phyloP scores from a whole-genome alignment of 2,113 vertebrate species.

The Zosterops lateralis region DNA sequence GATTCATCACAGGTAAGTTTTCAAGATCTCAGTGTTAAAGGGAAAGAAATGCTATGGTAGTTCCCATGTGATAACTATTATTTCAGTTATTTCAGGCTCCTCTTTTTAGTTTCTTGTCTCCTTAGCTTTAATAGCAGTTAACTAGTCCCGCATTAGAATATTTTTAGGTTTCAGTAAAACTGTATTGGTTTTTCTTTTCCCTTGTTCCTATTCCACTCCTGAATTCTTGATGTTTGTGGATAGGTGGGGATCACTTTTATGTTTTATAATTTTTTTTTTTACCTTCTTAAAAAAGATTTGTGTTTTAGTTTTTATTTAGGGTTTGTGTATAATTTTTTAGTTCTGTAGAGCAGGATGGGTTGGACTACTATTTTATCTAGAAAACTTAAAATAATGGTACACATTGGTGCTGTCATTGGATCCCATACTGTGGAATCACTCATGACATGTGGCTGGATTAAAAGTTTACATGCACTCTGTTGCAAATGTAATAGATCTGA shows the following conservation, averaged over 20 bases:
- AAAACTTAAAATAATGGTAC: neutral
- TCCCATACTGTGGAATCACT: neutral
- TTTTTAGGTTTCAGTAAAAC: neutral
- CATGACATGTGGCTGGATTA: accelerated
- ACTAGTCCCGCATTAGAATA: neutral
- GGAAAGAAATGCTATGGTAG: neutral
- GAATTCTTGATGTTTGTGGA: neutral
- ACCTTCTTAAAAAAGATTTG: neutral
- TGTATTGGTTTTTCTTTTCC: neutral
- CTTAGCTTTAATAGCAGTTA: neutral
- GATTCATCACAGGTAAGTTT: neutral
- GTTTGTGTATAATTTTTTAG: neutral
- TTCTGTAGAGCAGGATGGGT: neutral
- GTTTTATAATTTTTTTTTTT: neutral
- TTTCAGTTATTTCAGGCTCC: neutral
- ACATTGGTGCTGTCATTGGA: neutral
- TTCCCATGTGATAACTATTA: neutral
- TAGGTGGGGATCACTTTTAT: neutral
- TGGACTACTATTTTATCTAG: neutral
- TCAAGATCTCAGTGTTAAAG: neutral
- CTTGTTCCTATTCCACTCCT: accelerated
- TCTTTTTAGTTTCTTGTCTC: neutral
- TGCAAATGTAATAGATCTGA: neutral
- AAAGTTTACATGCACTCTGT: neutral
- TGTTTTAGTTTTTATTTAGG: accelerated